phyloP scores from a whole-genome alignment of 2,797 vertebrate species.

The Parambassis ranga region DNA sequence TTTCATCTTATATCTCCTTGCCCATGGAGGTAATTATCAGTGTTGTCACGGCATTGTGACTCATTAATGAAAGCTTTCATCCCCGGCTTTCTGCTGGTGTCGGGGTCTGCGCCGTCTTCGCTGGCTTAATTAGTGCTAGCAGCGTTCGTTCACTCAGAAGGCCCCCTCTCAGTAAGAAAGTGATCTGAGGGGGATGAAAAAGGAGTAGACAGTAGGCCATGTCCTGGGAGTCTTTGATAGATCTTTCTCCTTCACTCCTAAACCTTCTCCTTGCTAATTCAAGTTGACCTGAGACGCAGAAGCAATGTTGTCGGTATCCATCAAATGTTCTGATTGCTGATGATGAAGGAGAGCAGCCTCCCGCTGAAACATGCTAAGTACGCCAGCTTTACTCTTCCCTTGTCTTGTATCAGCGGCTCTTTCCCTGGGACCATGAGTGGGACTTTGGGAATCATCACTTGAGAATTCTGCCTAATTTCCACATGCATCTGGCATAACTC shows the following conservation, averaged over 20 bases:
- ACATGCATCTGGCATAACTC: not conserved
- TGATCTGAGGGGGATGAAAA: constrained; percentile 45
- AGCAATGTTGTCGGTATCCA: constrained; percentile 10
- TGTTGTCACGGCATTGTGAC: constrained; percentile 65
- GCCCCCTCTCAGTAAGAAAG: constrained; percentile 4
- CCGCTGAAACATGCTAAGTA: not conserved
- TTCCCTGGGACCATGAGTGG: not conserved
- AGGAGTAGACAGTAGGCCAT: constrained; percentile 33
- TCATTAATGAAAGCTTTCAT: constrained; percentile 70
- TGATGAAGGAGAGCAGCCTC: constrained; percentile 20
- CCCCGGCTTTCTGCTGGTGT: constrained; percentile 35
- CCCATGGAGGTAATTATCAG: constrained; percentile 67
- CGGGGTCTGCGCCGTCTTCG: constrained; percentile 23
- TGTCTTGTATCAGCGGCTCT: constrained; percentile 3
- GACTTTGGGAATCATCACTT: constrained; percentile 1
- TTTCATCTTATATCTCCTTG: constrained; percentile 50
- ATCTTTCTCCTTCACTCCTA: constrained; percentile 3
- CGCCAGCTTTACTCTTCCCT: not conserved
- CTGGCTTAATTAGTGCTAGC: constrained; percentile 63
- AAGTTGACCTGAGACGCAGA: constrained; percentile 9
- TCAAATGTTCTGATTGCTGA: constrained; percentile 6
- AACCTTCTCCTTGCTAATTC: not conserved
- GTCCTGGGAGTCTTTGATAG: constrained; percentile 47
- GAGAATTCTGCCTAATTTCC: not conserved
- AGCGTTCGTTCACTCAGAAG: constrained; percentile 42